Evolutionary conservation across 2,888 invertebrate species (phyloP).

Genomic region (Eupithecia subumbrata): DNA sequence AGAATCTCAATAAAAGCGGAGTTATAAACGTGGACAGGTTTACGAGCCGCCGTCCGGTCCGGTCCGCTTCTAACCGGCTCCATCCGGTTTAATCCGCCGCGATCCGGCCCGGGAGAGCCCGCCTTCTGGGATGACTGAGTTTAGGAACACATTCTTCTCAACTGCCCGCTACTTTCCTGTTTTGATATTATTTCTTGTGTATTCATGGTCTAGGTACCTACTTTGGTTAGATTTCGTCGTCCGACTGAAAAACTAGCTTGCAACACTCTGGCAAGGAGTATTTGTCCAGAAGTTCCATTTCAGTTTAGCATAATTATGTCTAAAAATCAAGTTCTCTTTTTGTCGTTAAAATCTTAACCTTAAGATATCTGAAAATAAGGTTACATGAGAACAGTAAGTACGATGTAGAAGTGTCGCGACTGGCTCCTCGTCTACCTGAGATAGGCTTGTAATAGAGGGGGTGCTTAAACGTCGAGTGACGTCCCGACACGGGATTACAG

Average conservation of each 20-base stretch:
- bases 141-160: constrained; percentile 8
- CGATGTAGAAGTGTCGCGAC: constrained; percentile 9
- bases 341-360: not conserved
- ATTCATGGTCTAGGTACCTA: not conserved
- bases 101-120: constrained; percentile 36
- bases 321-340: not conserved
- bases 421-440: constrained; percentile 21
- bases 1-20: constrained; percentile 52
- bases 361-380: not conserved
- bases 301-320: not conserved
- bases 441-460: constrained; percentile 40
- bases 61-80: constrained; percentile 51
- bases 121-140: constrained; percentile 20
- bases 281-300: not conserved
- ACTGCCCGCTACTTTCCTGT: not conserved
- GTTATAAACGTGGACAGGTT: constrained; percentile 64
- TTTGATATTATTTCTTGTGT: not conserved
- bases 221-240: not conserved
- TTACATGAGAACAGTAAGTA: not conserved
- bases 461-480: constrained; percentile 42
- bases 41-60: constrained; percentile 58
- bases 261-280: not conserved
- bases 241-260: not conserved
- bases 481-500: constrained; percentile 31
- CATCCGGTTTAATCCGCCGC: constrained; percentile 49